Conservation (phyloP, 2,797 vertebrate genomes). For the Melanotaenia maccullochi region DNA sequence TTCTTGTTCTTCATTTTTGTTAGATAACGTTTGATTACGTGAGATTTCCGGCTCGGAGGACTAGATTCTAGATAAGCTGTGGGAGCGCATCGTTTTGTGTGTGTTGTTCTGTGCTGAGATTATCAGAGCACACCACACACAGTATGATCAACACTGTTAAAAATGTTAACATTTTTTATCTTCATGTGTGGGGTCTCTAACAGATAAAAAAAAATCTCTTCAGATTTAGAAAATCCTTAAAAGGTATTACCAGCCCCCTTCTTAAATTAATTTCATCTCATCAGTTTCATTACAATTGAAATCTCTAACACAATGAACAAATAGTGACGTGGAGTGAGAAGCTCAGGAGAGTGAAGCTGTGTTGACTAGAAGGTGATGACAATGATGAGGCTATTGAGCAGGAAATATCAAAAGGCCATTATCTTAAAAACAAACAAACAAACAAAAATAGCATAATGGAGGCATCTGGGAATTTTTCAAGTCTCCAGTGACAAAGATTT, state of each 20-base stretch:
- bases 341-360: slow-evolving; percentile 17
- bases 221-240: neutral
- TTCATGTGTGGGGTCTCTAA: too few relatives aligned
- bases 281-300: slow-evolving; percentile 15
- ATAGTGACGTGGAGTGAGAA: slow-evolving; percentile 21
- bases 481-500: slow-evolving; percentile 48
- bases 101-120: too few relatives aligned
- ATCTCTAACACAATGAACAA: slow-evolving; percentile 31
- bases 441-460: slow-evolving; percentile 32
- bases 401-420: slow-evolving; percentile 20
- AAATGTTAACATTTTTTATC: too few relatives aligned
- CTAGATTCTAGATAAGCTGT: too few relatives aligned
- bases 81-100: too few relatives aligned
- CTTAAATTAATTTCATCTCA: slow-evolving; percentile 8
- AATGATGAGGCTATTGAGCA: slow-evolving; percentile 12
- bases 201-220: too few relatives aligned
- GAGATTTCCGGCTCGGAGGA: too few relatives aligned
- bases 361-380: neutral
- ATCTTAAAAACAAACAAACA: slow-evolving; percentile 12
- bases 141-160: too few relatives aligned
- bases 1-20: too few relatives aligned
- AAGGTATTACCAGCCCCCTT: slow-evolving; percentile 1
- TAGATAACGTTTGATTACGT: too few relatives aligned
- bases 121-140: too few relatives aligned
- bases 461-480: slow-evolving; percentile 55